phyloP scores from a whole-genome alignment of 2,797 vertebrate species.

The Schizopygopsis pylzovi region DNA sequence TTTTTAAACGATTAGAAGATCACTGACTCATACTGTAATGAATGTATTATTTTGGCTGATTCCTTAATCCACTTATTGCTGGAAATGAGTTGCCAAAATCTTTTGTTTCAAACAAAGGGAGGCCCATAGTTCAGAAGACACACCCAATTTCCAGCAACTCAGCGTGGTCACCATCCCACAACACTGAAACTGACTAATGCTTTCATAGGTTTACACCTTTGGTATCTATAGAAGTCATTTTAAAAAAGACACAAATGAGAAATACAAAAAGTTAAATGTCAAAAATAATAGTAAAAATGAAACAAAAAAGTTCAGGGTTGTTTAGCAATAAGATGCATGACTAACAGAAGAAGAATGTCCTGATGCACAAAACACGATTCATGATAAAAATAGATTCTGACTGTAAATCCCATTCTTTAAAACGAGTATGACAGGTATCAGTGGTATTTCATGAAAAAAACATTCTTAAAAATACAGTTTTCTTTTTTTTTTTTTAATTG shows the following conservation, averaged over 20 bases:
- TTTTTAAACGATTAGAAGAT: neutral
- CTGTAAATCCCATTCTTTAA: neutral
- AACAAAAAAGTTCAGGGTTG: neutral
- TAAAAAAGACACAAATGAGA: neutral
- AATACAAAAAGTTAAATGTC: neutral
- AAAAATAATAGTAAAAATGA: neutral
- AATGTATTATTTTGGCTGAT: neutral
- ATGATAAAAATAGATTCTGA: neutral
- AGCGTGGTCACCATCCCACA: constrained; percentile 16
- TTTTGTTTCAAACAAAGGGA: constrained; percentile 20
- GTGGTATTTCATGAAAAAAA: neutral
- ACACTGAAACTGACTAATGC: neutral
- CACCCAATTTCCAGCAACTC: constrained; percentile 45
- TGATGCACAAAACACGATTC: neutral
- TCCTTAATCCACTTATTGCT: neutral
- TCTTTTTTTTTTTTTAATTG: neutral
- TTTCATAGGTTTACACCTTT: neutral
- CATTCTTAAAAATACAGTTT: neutral
- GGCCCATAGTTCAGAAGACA: constrained; percentile 22
- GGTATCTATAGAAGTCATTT: neutral
- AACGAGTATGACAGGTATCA: neutral
- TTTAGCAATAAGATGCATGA: too few relatives aligned
- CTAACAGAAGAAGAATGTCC: neutral
- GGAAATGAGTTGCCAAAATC: neutral
- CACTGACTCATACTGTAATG: neutral